These are phyloP conservation scores for Orientallactaga sibirica DNA, from an alignment of 2,797 vertebrate species.

Conservation along the genomic window DNA sequence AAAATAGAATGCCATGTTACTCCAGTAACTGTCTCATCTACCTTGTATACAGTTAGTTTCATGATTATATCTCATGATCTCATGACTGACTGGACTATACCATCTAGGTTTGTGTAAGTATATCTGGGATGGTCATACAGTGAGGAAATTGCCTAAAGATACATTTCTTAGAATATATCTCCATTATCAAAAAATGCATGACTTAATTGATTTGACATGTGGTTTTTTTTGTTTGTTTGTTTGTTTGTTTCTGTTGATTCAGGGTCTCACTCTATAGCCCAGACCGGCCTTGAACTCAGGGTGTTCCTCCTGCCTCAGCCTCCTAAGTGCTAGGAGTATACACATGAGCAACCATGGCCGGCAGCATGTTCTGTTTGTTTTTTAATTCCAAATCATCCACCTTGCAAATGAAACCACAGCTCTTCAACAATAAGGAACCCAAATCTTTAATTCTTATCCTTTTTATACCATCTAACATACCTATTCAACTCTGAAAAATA, in stretches of 20 bases:
- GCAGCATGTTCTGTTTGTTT: not conserved
- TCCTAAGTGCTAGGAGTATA: too few species aligned
- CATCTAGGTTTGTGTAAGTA: not conserved
- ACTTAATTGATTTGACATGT: not conserved
- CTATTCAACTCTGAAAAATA: constrained; percentile 32
- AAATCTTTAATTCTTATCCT: not conserved
- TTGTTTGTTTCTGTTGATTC: too few species aligned
- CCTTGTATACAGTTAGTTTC: not conserved
- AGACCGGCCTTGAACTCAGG: too few species aligned
- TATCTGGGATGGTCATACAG: not conserved
- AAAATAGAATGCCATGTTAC: not conserved
- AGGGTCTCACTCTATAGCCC: too few species aligned
- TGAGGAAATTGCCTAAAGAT: not conserved
- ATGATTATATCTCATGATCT: not conserved
- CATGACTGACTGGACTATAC: not conserved
- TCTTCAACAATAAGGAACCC: constrained; percentile 25
- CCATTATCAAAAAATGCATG: not conserved
- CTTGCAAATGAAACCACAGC: constrained; percentile 4
- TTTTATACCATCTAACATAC: not conserved
- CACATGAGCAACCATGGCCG: too few species aligned
- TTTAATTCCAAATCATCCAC: constrained; percentile 18
- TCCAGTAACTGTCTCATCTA: not conserved
- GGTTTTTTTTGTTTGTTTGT: too few species aligned
- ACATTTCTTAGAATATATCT: not conserved
- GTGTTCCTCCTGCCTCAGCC: too few species aligned